Evolutionary conservation across 2,888 invertebrate genomes (phyloP).

Genomic region (Ophion ventricosus): DNA sequence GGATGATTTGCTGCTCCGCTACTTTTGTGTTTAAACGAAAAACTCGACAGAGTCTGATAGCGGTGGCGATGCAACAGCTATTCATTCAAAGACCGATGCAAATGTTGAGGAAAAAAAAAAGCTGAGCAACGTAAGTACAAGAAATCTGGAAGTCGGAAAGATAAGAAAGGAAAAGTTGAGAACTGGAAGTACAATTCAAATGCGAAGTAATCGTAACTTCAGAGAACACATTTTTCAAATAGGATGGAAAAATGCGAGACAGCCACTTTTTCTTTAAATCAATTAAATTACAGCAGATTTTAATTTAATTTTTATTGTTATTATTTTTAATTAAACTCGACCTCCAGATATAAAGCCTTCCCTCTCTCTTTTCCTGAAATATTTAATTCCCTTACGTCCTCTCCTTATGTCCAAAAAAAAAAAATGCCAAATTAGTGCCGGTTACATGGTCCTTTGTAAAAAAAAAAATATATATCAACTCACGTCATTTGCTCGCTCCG

Average conservation of each 20-base stretch:
- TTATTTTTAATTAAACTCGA: conserved; percentile 22
- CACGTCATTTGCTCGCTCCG: conserved; percentile 69
- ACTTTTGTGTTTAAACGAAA: conserved; percentile 30
- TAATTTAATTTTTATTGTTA: too few relatives aligned
- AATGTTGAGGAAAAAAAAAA: background rate
- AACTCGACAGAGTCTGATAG: background rate
- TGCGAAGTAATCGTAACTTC: too few relatives aligned
- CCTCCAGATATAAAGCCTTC: too few relatives aligned
- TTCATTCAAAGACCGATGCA: background rate
- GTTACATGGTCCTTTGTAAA: conserved; percentile 2
- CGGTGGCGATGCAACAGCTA: background rate
- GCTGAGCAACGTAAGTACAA: background rate
- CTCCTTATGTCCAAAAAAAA: background rate
- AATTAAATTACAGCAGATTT: too few relatives aligned
- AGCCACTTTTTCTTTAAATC: too few relatives aligned
- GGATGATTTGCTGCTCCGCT: conserved; percentile 27
- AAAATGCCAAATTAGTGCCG: background rate
- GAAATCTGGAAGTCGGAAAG: background rate
- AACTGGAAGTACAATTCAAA: background rate
- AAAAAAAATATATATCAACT: conserved; percentile 70
- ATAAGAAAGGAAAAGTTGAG: background rate
- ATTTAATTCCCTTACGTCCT: background rate
- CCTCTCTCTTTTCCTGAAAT: background rate
- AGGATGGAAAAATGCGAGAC: too few relatives aligned
- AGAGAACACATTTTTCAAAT: too few relatives aligned